phyloP scores from a whole-genome alignment of 2,888 invertebrate genomes.

The Aphidius colemani region DNA sequence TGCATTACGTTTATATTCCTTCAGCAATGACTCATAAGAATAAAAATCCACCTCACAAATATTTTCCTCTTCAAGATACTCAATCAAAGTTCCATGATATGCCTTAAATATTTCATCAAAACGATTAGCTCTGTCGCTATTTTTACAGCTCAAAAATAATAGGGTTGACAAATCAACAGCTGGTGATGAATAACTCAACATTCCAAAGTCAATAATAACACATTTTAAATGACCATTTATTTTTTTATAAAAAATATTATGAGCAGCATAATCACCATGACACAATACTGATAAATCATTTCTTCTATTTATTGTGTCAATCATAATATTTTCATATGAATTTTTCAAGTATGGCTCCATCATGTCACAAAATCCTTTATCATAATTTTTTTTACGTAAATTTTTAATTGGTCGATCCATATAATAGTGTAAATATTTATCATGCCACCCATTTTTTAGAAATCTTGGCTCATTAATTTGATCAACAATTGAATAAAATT shows the following conservation, averaged over 20 bases:
- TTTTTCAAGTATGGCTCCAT: constrained; percentile 35
- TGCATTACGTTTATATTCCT: constrained; percentile 43
- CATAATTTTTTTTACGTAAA: constrained; percentile 36
- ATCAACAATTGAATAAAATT: constrained; percentile 39
- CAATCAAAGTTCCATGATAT: constrained; percentile 44
- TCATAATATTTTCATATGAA: constrained; percentile 31
- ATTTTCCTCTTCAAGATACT: constrained; percentile 35
- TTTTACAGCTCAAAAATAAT: constrained; percentile 38
- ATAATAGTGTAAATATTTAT: too few species aligned
- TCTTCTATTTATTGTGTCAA: constrained; percentile 30
- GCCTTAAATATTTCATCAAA: constrained; percentile 39
- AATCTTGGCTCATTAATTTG: constrained; percentile 36
- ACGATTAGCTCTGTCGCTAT: constrained; percentile 25
- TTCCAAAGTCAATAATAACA: constrained; percentile 46
- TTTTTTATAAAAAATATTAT: constrained; percentile 45
- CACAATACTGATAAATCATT: constrained; percentile 49
- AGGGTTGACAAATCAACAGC: constrained; percentile 49
- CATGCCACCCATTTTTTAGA: neutral
- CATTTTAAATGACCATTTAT: constrained; percentile 23
- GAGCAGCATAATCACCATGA: constrained; percentile 50
- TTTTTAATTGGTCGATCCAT: constrained; percentile 33
- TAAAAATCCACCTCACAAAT: constrained; percentile 39
- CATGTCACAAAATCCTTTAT: constrained; percentile 40
- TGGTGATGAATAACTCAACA: constrained; percentile 45
- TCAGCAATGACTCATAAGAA: constrained; percentile 40